Base-by-base conservation (phyloP, 2,797 vertebrate species). In the Prunella strophiata region DNA sequence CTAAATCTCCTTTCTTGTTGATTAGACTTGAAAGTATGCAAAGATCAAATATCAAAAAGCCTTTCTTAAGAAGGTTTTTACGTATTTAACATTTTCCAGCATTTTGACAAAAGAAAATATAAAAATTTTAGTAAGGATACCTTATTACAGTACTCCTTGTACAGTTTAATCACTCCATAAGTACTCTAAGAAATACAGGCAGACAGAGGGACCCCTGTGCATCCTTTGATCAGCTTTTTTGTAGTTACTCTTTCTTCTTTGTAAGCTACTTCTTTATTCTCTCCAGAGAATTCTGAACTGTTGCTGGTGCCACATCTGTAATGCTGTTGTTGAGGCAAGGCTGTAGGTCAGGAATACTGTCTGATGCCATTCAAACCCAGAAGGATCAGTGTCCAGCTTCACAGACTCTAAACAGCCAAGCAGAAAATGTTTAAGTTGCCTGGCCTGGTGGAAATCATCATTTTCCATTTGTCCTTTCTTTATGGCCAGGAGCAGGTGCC, bases 351-450 rank as follows among this genome's bases (percentile, higher is more conserved):
- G 38, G 52, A 62, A 20, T 26, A 32, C 13, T 67, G 47, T n/a
- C 25, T 0, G 0, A 21, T 77, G 57, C 59, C 14, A 3, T 70
- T 73, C 16, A 30, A 22, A 62, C 52, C 18, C 29, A 3, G 16
- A 42, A 75, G 25, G 38, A 51, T 72, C 54, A 36, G 27, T 42
- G 38, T 36, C 45, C 67, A 51, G 3, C 27, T 77, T 81, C 61
- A 16, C 36, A 63, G 36, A 34, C 23, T 42, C 3, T 16, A 21
- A 74, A 32, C 27, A 52, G 13, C 57, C 0, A 0, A 92, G 22
- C 40, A 84, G 70, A 68, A 90, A 30, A 52, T 5, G 11, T 34
- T 57, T 5, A 55, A 54, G 38, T 74, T 75, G 52, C 10, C 11
- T 20, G 8, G 20, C 38, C 12, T 63, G 12, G 16, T 54, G 30